Evolutionary conservation across 2,888 invertebrate species (phyloP).

Genomic region (Amaurobius ferox): DNA sequence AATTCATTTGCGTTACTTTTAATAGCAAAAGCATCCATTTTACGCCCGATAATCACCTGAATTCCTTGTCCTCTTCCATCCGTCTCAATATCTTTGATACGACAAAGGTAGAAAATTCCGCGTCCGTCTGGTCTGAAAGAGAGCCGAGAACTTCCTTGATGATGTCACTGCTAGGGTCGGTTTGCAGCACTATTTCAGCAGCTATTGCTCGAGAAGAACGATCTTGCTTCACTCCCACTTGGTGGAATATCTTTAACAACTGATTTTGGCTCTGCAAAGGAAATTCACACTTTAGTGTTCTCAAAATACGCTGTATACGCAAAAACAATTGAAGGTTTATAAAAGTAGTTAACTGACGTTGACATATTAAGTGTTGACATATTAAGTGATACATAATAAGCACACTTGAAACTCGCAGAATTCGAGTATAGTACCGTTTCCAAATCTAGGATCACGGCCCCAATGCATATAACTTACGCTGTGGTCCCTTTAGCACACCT

Average conservation of each 20-base stretch:
- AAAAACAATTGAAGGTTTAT: no score
- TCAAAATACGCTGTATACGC: no score
- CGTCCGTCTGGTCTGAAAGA: conserved; percentile 26
- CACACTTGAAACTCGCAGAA: no score
- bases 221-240: conserved; percentile 69
- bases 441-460: no score
- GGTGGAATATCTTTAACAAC: conserved; percentile 42
- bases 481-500: no score
- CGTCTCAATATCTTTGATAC: conserved; percentile 75
- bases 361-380: no score
- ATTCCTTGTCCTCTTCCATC: conserved; percentile 73
- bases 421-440: no score
- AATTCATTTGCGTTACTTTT: conserved; percentile 1
- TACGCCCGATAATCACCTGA: conserved; percentile 21
- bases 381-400: no score
- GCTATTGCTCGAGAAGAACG: conserved; percentile 73
- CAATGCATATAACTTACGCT: no score
- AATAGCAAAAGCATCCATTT: not conserved
- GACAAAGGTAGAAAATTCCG: conserved; percentile 75
- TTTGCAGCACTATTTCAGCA: conserved; percentile 71
- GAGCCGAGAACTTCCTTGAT: conserved; percentile 30
- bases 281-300: not conserved
- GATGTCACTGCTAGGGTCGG: not conserved
- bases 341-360: no score
- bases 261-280: conserved; percentile 21